Percentiles rank a stretch among this genome's conserved stretches.
phyloP scores from a whole-genome alignment of 2,888 invertebrate genomes.

The Parnassius smintheus region DNA sequence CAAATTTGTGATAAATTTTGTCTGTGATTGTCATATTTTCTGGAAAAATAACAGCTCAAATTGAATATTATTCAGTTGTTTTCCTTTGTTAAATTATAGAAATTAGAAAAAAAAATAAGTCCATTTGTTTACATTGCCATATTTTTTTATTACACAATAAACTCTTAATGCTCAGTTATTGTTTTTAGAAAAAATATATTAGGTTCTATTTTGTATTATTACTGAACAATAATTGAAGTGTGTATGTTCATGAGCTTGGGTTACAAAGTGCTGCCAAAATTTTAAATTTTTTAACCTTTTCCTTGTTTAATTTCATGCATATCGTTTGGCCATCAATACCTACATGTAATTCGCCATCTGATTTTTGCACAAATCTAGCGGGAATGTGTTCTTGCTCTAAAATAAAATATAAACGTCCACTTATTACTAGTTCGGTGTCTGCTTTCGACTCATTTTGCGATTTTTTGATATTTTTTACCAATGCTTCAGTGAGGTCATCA shows the following conservation, averaged over 20 bases:
- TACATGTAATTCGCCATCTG: conserved; percentile 3
- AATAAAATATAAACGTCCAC: conserved; percentile 10
- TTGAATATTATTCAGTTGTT: too few species aligned
- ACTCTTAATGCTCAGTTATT: too few species aligned
- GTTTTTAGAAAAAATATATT: too few species aligned
- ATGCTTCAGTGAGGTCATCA: not conserved
- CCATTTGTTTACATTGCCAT: too few species aligned
- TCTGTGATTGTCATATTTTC: too few species aligned
- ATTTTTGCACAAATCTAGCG: conserved; percentile 8
- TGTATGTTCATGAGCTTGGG: too few species aligned
- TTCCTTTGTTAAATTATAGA: too few species aligned
- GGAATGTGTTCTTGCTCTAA: conserved; percentile 18
- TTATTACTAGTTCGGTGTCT: not conserved
- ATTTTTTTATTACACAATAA: too few species aligned
- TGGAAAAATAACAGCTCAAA: too few species aligned
- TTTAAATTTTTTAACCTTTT: not conserved
- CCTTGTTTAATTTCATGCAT: not conserved
- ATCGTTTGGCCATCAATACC: not conserved
- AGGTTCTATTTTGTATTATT: too few species aligned
- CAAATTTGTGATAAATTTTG: too few species aligned
- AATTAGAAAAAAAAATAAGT: too few species aligned
- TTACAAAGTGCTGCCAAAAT: conserved; percentile 3
- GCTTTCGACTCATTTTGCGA: not conserved
- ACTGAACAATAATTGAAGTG: not conserved
- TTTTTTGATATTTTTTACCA: not conserved